Evolutionary conservation across 1,140 invertebrate genomes (phyloP).

Genomic region (Nymphalis io): DNA sequence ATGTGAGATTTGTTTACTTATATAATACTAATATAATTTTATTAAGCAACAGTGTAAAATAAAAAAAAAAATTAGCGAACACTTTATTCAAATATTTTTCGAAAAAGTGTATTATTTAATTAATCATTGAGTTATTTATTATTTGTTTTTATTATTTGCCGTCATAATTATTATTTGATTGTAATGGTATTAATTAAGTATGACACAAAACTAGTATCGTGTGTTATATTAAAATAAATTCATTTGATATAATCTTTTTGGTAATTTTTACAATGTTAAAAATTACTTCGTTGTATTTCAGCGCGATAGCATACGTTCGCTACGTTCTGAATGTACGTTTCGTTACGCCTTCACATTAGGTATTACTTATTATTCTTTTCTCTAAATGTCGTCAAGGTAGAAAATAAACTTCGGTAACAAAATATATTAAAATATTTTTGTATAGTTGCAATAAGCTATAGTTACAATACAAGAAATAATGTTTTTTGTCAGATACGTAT

Average conservation of each 20-base stretch:
- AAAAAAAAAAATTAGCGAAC: background rate
- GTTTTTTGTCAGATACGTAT: too few species aligned
- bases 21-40: background rate
- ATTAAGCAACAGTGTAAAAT: background rate
- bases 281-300: background rate
- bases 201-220: too few species aligned
- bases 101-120: too few species aligned
- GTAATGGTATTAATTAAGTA: too few species aligned
- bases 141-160: too few species aligned
- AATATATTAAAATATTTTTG: too few species aligned
- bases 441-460: too few species aligned
- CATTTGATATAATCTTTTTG: background rate
- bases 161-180: too few species aligned
- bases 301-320: conserved; percentile 3
- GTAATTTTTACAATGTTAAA: background rate
- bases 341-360: conserved; percentile 12
- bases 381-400: background rate
- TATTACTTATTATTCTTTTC: conserved; percentile 12
- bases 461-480: too few species aligned
- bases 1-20: conserved; percentile 14
- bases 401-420: background rate
- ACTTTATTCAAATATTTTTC: too few species aligned
- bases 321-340: conserved; percentile 17
- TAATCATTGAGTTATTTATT: too few species aligned
- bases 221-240: background rate